Percentiles rank a stretch among this genome's conserved stretches.
phyloP scores from a whole-genome alignment of 1,140 invertebrate species.

The Tetranychus urticae region DNA sequence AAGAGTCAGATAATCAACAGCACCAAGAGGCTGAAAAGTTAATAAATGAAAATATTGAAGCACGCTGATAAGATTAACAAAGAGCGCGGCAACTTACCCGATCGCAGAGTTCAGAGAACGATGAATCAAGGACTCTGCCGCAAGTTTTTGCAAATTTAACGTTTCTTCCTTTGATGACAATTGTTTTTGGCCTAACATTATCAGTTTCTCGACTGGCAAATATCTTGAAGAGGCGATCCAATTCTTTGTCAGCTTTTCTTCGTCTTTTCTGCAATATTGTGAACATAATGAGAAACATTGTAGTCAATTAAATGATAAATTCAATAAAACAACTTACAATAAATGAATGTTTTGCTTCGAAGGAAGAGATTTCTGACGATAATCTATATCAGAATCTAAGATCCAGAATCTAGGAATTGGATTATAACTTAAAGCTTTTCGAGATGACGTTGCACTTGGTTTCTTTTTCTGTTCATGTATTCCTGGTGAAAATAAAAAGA shows the following conservation, averaged over 20 bases:
- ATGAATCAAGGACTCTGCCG: slow-evolving; percentile 66
- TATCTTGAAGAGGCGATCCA: slow-evolving; percentile 68
- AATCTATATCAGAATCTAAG: slow-evolving; percentile 86
- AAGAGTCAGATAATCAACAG: slow-evolving; percentile 76
- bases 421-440: slow-evolving; percentile 44
- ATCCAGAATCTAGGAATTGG: slow-evolving; percentile 38
- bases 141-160: slow-evolving; percentile 70
- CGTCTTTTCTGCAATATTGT: not conserved
- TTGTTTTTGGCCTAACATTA: slow-evolving; percentile 46
- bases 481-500: slow-evolving; percentile 14
- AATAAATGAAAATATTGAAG: not conserved
- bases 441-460: slow-evolving; percentile 18
- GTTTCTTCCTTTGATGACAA: slow-evolving; percentile 66
- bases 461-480: slow-evolving; percentile 22
- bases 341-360: slow-evolving; percentile 43
- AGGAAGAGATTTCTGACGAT: slow-evolving; percentile 35
- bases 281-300: no score
- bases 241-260: slow-evolving; percentile 31
- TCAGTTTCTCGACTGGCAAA: slow-evolving; percentile 73
- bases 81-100: slow-evolving; percentile 27
- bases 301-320: no score
- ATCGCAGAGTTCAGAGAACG: slow-evolving; percentile 72
- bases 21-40: slow-evolving; percentile 50
- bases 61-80: no score
- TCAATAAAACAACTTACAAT: slow-evolving; percentile 29